Evolutionary conservation across 35 echinoderm and acorn worm genomes (phyloP), one percentile per base, ranked within the genome.

Genomic region (Stichopus chloronotus): DNA sequence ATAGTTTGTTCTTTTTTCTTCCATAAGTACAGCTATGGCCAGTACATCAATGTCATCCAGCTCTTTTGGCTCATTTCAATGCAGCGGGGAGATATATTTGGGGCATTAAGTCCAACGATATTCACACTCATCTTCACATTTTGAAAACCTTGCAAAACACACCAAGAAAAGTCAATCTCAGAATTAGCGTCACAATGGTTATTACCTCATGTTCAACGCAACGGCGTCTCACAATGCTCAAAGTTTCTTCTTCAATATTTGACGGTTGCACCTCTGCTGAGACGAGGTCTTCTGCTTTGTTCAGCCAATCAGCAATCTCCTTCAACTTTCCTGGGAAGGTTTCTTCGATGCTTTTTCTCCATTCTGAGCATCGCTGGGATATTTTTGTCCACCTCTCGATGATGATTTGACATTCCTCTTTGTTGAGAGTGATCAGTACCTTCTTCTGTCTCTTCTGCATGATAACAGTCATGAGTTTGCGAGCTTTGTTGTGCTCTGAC

Each of bases 181-280:
- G 30, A 43, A 43, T 43, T 43, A 43, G 30, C 3, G 30, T 43
- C 30, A 43, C 30, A 43, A 43, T 43, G 30, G 30, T 19, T 19
- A 57, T 91, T 90, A 99, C 97, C 92, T 93, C 56, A 58, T 96
- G 95, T 56, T 94, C 92, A 25, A 90, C 63, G 22, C 95, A 72
- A 63, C 92, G 96, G 53, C 95, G 78, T 69, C 87, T 94, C 80
- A 99, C 92, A 25, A 68, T 94, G 78, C 93, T 96, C 58, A 92
- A 93, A 52, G 95, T 99, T 63, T 96, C 97, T 57, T 96, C 94
- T n/a, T 96, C 91, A 55, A 92, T 93, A 59, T 96, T 94, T 56
- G 91, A 58, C 1, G 94, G 95, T 78, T 93, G 87, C 81, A 95
- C 56, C 58, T 94, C 92, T 72, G 68, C 76, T 43, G 90, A 81